Percentiles rank a stretch among this genome's conserved stretches.
Evolutionary conservation across 2,888 invertebrate genomes (phyloP).

Genomic region (Neoscelio sp.): DNA sequence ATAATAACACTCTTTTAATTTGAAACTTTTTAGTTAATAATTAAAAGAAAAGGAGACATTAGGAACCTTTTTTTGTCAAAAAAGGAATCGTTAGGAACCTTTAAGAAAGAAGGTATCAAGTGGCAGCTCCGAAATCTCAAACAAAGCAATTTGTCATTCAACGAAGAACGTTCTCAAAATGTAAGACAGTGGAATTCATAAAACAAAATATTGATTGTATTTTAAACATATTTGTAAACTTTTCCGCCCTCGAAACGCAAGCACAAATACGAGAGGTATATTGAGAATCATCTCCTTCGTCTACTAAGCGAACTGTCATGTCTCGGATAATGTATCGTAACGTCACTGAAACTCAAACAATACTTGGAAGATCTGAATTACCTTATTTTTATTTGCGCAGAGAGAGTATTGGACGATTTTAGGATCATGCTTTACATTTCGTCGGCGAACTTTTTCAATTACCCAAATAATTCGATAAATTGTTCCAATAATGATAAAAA

Average conservation of each 20-base stretch:
- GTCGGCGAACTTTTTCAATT: background rate
- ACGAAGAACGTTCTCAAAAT: too few relatives aligned
- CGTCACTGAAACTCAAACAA: constrained; percentile 8
- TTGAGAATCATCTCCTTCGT: constrained; percentile 17
- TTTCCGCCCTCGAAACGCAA: constrained; percentile 6
- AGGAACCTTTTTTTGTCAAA: too few relatives aligned
- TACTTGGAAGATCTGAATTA: background rate
- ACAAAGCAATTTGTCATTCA: too few relatives aligned
- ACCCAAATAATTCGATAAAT: background rate
- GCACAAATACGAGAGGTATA: constrained; percentile 6
- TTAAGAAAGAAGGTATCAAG: too few relatives aligned
- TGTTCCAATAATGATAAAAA: background rate
- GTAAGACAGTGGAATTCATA: background rate
- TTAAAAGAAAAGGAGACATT: too few relatives aligned
- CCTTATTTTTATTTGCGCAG: background rate
- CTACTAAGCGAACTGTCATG: constrained; percentile 25
- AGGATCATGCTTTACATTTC: too few relatives aligned
- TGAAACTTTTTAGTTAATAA: too few relatives aligned
- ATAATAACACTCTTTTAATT: too few relatives aligned
- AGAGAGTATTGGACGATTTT: background rate
- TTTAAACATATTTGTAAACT: background rate
- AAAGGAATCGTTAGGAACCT: too few relatives aligned
- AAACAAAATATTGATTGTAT: constrained; percentile 10
- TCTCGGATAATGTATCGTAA: constrained; percentile 19
- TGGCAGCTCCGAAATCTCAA: too few relatives aligned